Evolutionary conservation across 2,113 vertebrate genomes (phyloP), one percentile per base, ranked within the genome.

Genomic region (Nothocercus julius): DNA sequence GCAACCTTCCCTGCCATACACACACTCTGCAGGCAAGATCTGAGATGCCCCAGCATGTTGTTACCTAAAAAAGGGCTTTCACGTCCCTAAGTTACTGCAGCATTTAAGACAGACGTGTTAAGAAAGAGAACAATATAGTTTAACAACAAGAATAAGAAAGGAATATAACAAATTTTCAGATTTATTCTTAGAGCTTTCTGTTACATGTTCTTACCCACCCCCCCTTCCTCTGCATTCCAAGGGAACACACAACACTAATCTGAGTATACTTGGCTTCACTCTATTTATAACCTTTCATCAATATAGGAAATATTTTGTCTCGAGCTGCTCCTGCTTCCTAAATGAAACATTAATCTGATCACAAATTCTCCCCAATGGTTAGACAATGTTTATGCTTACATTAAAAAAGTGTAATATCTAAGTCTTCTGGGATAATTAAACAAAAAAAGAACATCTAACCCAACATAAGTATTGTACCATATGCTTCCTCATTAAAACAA

Each of bases 341-440:
- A 64, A 88, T 42, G 69, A 92, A 95, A 78, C 45, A 53, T 36
- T 79, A 76, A 86, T 82, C 32, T 34, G 40, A 90, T 72, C 75
- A 66, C 22, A 75, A 78, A 79, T 18, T 74, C 54, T 91, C 45
- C 51, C n/a, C 11, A 22, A 24, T 30, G 63, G 72, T 91, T 75
- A 95, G 68, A 77, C 70, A 64, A 36, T 53, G 73, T 87, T 92
- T 86, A 83, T 53, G 47, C 42, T 75, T 70, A 24, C 9, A 74
- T 89, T 24, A 54, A 69, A 56, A 69, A 82, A 9, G 4, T n/a
- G 0, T 25, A 74, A 28, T 74, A 88, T 58, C 30, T 85, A 85
- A 92, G 30, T 36, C 10, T 62, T 90, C 53, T 83, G 47, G 42
- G 64, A 88, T 92, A 85, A 94, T 25, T 91, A 95, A 96, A 76